Base-by-base conservation (phyloP, 2,888 invertebrate genomes). In the Protophormia terraenovae region DNA sequence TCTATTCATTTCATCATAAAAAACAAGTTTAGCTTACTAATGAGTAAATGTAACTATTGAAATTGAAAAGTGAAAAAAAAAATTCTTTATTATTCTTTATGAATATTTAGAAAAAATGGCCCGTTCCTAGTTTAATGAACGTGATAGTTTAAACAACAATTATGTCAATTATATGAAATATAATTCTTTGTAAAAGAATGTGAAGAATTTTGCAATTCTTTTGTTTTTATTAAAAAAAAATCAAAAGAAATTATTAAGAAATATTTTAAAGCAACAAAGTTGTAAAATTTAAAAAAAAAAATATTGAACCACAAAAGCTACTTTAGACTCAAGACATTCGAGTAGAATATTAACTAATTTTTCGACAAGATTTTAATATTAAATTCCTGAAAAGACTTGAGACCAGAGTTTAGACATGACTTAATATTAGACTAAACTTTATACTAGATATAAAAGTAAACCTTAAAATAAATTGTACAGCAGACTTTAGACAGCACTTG, bases 61-160 rank as follows among this genome's bases (percentile, higher is more conserved):
- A 80, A 80, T 80, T n/a, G n/a, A 84, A 84, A 84, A 80, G 80
- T 84, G 76, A 84, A 84, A 84, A 66, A 80, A 84, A 84, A 84
- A 66, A 80, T 55, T 45, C 1, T 10, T 77, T 50, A 16, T 19
- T 55, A 45, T 69, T 55, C 45, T 16, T 35, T 27, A 16, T 45
- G 41, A 41, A 55, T 58, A 35, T 3, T n/a, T 10, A 19, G 47
- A 1, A n/a, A 35, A 32, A 22, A 16, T 4, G 35, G 14, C 3
- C 27, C 14, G 29, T n/a, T 14, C 19, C 16, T 27, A 7, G 16
- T 10, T n/a, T 3, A 53, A 77, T 24, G 50, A 10, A 41, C 24
- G 64, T 47, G 64, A 27, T 66, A 50, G 55, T n/a, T 16, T 64
- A 14, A 69, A 35, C 45, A 22, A 35, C 12, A 67, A 81, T 67